Evolutionary conservation across 1,140 invertebrate species (phyloP).

Genomic region (Drosophila pseudoobscura): DNA sequence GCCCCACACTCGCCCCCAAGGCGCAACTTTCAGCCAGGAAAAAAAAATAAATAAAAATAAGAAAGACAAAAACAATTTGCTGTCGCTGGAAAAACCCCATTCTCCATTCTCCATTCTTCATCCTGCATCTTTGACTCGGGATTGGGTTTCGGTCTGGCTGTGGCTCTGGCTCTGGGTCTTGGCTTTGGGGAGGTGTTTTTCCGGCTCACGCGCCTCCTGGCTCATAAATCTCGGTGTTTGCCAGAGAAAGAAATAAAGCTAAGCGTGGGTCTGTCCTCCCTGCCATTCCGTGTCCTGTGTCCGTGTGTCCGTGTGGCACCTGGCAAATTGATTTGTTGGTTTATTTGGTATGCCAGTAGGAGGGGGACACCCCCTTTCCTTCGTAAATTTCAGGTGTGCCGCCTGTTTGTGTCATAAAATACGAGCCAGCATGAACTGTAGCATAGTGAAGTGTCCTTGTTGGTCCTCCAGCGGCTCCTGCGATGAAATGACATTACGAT

Average conservation of each 20-base stretch:
- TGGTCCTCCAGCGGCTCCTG: background rate
- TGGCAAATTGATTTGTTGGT: conserved; percentile 82
- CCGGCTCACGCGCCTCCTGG: conserved; percentile 74
- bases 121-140: conserved; percentile 17
- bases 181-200: conserved; percentile 46
- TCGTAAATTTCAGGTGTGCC: conserved; percentile 58
- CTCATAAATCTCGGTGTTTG: conserved; percentile 70
- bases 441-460: conserved; percentile 72
- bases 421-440: conserved; percentile 54
- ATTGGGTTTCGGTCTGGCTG: conserved; percentile 5
- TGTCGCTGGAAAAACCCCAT: background rate
- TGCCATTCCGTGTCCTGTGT: conserved; percentile 5
- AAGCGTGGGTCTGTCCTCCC: conserved; percentile 58
- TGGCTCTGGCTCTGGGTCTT: conserved; percentile 4
- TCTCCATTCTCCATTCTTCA: conserved; percentile 11
- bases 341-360: conserved; percentile 60
- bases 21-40: conserved; percentile 45
- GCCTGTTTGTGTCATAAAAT: conserved; percentile 81
- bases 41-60: conserved; percentile 2
- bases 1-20: conserved; percentile 12
- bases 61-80: conserved; percentile 77
- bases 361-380: background rate
- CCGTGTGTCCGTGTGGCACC: conserved; percentile 41
- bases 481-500: conserved; percentile 76
- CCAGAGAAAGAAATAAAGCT: conserved; percentile 80